These are phyloP conservation scores for Emesis furor DNA, from an alignment of 2,888 invertebrate genomes.

Conservation along the genomic window DNA sequence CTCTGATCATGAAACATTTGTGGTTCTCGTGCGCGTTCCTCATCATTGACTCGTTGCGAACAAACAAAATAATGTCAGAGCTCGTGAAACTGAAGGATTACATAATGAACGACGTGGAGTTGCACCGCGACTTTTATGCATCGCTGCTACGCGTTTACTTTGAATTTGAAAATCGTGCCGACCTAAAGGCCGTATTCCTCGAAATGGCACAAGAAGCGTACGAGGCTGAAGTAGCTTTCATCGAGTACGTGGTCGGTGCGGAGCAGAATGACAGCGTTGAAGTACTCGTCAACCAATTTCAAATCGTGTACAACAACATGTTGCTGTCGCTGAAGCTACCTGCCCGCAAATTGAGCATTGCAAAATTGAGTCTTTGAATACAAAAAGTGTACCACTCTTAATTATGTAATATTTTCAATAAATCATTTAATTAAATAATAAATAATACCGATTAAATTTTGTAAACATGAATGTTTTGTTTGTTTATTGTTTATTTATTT, in stretches of 20 bases:
- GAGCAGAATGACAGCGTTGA: neutral
- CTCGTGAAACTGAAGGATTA: neutral
- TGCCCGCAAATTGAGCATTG: neutral
- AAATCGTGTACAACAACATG: neutral
- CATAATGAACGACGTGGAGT: neutral
- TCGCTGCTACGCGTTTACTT: neutral
- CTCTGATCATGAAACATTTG: neutral
- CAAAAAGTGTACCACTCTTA: neutral
- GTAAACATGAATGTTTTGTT: no score
- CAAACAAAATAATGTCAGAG: neutral
- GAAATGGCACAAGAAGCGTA: slow-evolving; percentile 23
- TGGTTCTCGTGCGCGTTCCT: neutral
- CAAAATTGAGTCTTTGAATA: neutral
- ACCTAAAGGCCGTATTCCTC: slow-evolving; percentile 3
- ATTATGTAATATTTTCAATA: no score
- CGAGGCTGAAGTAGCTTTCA: neutral
- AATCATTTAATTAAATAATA: no score
- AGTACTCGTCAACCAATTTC: neutral
- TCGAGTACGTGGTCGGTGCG: neutral
- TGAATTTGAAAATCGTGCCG: slow-evolving; percentile 9
- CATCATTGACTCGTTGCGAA: neutral
- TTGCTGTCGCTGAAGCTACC: neutral
- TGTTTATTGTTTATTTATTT: no score
- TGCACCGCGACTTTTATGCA: neutral
- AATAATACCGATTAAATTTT: no score